These are phyloP conservation scores for Carassius carassius DNA, from an alignment of 2,113 vertebrate species.

Conservation along the genomic window DNA sequence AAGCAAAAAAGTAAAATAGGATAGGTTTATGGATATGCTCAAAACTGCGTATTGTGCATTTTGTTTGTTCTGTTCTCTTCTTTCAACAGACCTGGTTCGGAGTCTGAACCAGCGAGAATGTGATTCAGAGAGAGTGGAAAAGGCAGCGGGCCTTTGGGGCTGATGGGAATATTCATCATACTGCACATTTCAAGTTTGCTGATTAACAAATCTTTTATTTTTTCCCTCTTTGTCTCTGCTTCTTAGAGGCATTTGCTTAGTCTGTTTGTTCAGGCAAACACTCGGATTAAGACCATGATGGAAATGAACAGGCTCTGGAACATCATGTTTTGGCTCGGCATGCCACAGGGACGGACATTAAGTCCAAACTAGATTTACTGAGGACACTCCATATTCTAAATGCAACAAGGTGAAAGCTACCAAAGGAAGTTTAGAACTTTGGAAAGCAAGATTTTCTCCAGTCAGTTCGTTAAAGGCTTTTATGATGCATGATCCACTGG, in stretches of 20 bases:
- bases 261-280: constrained; percentile 69
- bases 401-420: background rate
- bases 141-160: constrained; percentile 59
- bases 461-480: background rate
- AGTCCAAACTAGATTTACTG: background rate
- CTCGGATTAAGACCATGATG: constrained; percentile 54
- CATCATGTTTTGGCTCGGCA: background rate
- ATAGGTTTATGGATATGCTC: constrained; percentile 8
- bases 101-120: constrained; percentile 1
- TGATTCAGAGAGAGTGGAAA: constrained; percentile 20
- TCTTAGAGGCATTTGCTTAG: constrained; percentile 54
- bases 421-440: background rate
- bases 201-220: constrained; percentile 72
- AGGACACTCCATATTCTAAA: background rate
- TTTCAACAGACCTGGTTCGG: constrained; percentile 52
- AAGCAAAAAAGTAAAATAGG: constrained; percentile 13
- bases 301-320: constrained; percentile 7
- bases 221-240: constrained; percentile 40
- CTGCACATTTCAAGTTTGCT: constrained; percentile 74
- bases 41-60: constrained; percentile 56
- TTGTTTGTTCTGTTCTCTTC: constrained; percentile 27
- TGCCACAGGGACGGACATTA: background rate
- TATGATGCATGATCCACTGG: constrained; percentile 6
- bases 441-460: background rate
- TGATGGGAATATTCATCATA: constrained; percentile 66